phyloP scores from a whole-genome alignment of 2,888 invertebrate species.

The Elgonia sp. region DNA sequence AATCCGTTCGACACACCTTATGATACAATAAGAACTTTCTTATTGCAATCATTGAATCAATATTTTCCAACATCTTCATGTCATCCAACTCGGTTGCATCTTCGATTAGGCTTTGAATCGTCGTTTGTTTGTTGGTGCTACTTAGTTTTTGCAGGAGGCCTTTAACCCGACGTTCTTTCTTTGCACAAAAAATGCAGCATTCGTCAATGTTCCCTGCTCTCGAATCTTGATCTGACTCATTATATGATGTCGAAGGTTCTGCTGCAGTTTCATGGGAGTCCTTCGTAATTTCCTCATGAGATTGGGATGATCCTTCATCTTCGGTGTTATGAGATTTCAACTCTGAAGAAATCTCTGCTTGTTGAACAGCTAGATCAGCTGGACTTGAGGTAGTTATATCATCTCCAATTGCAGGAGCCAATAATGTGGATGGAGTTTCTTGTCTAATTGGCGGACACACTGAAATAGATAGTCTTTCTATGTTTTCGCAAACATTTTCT shows the following conservation, averaged over 20 bases:
- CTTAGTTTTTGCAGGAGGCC: neutral
- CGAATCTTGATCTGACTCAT: neutral
- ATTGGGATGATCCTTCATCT: no score
- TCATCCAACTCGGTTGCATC: conserved; percentile 33
- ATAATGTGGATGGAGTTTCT: no score
- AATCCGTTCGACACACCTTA: conserved; percentile 4
- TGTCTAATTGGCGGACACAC: no score
- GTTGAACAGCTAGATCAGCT: no score
- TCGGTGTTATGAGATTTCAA: no score
- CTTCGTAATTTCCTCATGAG: no score
- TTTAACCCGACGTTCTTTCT: neutral
- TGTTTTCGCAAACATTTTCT: no score
- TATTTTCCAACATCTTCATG: conserved; percentile 3
- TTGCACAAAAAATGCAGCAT: conserved; percentile 31
- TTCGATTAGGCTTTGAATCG: conserved; percentile 2
- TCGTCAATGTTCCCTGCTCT: conserved; percentile 10
- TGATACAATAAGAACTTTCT: conserved; percentile 29
- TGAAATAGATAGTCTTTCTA: no score
- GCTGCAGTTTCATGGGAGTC: neutral
- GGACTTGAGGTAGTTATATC: no score
- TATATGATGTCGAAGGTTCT: neutral
- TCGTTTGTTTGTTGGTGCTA: conserved; percentile 7
- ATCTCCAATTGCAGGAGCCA: no score
- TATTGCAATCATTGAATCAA: conserved; percentile 28
- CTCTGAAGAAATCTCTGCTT: no score